Conservation (phyloP, 2,888 invertebrate genomes). For the Chloromyia formosa region DNA sequence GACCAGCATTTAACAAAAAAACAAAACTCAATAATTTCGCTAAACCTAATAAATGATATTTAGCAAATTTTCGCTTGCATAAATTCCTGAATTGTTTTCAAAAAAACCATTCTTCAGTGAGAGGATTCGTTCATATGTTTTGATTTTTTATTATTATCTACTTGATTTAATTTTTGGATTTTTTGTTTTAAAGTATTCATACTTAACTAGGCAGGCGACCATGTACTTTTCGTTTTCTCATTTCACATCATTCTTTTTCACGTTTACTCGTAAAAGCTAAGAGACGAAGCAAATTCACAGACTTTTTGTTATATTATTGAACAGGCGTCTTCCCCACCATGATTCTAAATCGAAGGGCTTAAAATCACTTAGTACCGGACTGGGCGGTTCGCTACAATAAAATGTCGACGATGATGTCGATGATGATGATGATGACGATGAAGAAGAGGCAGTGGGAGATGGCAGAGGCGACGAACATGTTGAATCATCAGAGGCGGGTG, state of each 20-base stretch:
- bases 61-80: neutral
- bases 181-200: neutral
- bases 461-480: neutral
- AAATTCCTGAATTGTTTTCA: neutral
- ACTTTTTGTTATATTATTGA: conserved; percentile 86
- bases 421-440: conserved; percentile 62
- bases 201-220: neutral
- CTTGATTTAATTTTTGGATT: neutral
- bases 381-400: conserved; percentile 80
- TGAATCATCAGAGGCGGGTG: neutral
- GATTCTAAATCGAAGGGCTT: conserved; percentile 90
- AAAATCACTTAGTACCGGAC: conserved; percentile 78
- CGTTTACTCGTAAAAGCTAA: neutral
- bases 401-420: conserved; percentile 64
- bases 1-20: conserved; percentile 9
- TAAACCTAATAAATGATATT: neutral
- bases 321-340: conserved; percentile 89
- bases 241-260: neutral
- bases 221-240: conserved; percentile 3
- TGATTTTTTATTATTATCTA: neutral
- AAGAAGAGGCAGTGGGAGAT: conserved; percentile 45
- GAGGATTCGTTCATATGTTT: neutral
- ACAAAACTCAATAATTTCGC: neutral
- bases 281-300: conserved; percentile 63
- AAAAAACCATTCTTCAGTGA: neutral